Conservation (phyloP, 2,797 vertebrate species). For the Karalla daura region DNA sequence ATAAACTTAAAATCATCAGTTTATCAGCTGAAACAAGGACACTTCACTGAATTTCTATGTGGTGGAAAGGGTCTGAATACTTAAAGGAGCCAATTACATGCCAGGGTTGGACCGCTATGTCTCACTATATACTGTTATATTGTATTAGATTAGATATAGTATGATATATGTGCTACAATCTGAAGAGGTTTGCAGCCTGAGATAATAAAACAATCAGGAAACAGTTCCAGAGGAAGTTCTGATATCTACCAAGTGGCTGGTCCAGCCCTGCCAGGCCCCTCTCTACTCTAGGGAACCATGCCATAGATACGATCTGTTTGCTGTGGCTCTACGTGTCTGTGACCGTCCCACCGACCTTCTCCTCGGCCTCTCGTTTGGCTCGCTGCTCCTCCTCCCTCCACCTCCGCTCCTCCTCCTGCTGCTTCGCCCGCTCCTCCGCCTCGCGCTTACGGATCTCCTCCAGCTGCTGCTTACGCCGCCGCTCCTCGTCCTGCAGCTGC, state of each 20-base stretch:
- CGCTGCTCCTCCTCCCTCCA: slow-evolving; percentile 93
- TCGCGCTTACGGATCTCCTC: slow-evolving; percentile 96
- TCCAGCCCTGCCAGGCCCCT: background rate
- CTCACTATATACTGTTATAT: too few relatives aligned
- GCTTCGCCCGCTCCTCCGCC: slow-evolving; percentile 91
- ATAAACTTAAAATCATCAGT: too few relatives aligned
- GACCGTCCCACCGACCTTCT: slow-evolving; percentile 88
- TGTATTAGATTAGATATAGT: too few relatives aligned
- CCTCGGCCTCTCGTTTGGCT: slow-evolving; percentile 88
- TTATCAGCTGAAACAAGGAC: too few relatives aligned
- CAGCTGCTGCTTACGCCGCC: slow-evolving; percentile 93
- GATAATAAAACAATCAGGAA: background rate
- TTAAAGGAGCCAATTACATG: background rate
- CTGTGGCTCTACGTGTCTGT: too few relatives aligned
- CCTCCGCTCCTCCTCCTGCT: slow-evolving; percentile 93
- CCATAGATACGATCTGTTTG: too few relatives aligned
- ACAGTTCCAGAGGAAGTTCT: background rate
- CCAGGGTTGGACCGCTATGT: slow-evolving; percentile 5
- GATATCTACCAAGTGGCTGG: too few relatives aligned
- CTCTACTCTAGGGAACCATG: too few relatives aligned
- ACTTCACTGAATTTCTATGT: too few relatives aligned
- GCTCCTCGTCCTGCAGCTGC: slow-evolving; percentile 98
- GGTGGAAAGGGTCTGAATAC: background rate
- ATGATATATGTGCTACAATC: background rate
- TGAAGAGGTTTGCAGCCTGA: background rate